These are phyloP conservation scores for Bimastos eiseni DNA, from an alignment of 2,888 invertebrate species.

Conservation along the genomic window DNA sequence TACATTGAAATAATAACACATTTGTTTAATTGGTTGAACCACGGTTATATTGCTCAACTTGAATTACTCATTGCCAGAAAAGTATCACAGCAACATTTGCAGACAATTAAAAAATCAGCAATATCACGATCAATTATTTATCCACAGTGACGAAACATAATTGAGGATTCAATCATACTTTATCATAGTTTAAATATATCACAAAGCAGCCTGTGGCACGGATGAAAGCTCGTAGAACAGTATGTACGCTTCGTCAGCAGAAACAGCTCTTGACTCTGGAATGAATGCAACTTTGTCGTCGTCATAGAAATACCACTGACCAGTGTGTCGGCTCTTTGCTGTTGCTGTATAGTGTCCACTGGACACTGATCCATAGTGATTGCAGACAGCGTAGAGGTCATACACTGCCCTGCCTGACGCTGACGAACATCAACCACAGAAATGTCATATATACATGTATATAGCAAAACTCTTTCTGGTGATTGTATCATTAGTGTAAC, in stretches of 20 bases:
- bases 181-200: neutral
- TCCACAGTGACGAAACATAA: neutral
- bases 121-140: neutral
- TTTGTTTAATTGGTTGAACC: neutral
- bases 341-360: constrained; percentile 15
- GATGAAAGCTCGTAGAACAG: constrained; percentile 30
- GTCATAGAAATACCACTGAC: constrained; percentile 22
- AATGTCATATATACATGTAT: too few relatives aligned
- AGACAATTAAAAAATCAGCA: neutral
- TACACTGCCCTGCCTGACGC: neutral
- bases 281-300: constrained; percentile 10
- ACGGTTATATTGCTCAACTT: neutral
- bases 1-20: neutral
- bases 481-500: neutral
- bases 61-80: constrained; percentile 1
- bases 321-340: neutral
- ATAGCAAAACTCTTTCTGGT: neutral
- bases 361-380: neutral
- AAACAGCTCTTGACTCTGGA: neutral
- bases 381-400: constrained; percentile 15
- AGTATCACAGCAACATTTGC: neutral
- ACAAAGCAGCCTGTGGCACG: neutral
- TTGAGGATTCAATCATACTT: neutral
- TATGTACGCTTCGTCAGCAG: constrained; percentile 30
- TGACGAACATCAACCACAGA: neutral